Percentiles rank a stretch among this genome's conserved stretches.
Evolutionary conservation across 2,888 invertebrate species (phyloP).

Genomic region (Lepidocyrtoides sp.): DNA sequence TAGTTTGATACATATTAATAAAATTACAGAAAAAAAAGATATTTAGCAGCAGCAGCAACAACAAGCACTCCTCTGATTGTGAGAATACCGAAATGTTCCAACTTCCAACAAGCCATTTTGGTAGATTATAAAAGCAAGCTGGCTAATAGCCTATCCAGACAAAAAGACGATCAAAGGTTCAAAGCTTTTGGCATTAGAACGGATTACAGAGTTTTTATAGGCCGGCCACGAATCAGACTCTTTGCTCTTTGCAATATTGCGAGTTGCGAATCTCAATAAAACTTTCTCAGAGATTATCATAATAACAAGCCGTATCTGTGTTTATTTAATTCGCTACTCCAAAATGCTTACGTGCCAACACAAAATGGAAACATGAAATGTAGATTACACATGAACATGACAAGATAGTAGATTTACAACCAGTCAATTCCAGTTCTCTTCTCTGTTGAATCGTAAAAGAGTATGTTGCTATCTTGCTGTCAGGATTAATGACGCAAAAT

Average conservation of each 20-base stretch:
- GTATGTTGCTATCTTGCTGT: neutral
- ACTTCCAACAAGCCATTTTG: slow-evolving; percentile 17
- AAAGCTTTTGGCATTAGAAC: slow-evolving; percentile 37
- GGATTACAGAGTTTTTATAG: slow-evolving; percentile 52
- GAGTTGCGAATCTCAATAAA: slow-evolving; percentile 34
- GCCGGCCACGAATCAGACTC: slow-evolving; percentile 14
- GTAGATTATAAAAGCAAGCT: neutral
- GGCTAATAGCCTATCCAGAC: neutral
- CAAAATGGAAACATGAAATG: neutral
- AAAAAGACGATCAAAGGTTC: neutral
- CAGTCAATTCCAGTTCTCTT: slow-evolving; percentile 23
- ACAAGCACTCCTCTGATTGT: neutral
- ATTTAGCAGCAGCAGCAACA: neutral
- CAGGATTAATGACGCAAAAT: slow-evolving; percentile 17
- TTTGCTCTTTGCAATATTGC: slow-evolving; percentile 8
- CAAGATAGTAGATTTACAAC: neutral
- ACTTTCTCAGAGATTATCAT: slow-evolving; percentile 43
- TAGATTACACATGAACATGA: neutral
- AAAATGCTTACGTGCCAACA: neutral
- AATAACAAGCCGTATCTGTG: slow-evolving; percentile 2
- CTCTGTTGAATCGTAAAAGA: neutral
- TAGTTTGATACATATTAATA: neutral
- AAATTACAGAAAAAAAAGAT: neutral
- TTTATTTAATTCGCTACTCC: neutral
- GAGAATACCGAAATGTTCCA: neutral